Conservation (phyloP, 2,888 invertebrate species). For the Hoplodrina blanda region DNA sequence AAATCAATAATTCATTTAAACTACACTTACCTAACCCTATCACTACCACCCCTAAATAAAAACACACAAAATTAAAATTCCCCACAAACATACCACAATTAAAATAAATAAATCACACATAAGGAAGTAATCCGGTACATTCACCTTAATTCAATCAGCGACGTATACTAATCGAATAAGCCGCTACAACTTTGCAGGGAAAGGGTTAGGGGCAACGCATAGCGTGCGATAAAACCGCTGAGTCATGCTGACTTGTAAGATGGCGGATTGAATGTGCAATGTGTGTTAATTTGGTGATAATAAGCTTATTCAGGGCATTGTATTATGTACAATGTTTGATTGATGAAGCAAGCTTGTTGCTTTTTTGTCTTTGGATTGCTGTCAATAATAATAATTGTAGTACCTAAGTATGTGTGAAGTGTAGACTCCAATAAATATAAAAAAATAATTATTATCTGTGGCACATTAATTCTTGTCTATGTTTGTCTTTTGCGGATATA, state of each 20-base stretch:
- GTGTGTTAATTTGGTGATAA: slow-evolving; percentile 58
- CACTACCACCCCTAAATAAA: background rate
- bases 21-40: slow-evolving; percentile 12
- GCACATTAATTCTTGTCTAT: no score
- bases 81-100: slow-evolving; percentile 66
- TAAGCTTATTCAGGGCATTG: slow-evolving; percentile 37
- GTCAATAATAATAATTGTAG: background rate
- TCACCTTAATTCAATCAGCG: slow-evolving; percentile 89
- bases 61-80: slow-evolving; percentile 64
- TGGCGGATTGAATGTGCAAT: slow-evolving; percentile 53
- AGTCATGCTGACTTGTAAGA: slow-evolving; percentile 47
- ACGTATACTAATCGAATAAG: slow-evolving; percentile 88
- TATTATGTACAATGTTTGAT: slow-evolving; percentile 24
- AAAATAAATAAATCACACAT: slow-evolving; percentile 61
- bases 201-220: slow-evolving; percentile 75
- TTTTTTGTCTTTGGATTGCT: slow-evolving; percentile 14
- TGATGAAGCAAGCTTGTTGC: slow-evolving; percentile 13
- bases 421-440: no score
- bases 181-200: slow-evolving; percentile 80
- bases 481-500: no score
- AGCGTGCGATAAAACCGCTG: slow-evolving; percentile 70
- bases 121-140: slow-evolving; percentile 70
- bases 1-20: no score
- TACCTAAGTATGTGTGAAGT: no score
- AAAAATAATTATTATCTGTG: no score